Conservation (phyloP, 2,888 invertebrate genomes). For the Alviniconcha strummeri region DNA sequence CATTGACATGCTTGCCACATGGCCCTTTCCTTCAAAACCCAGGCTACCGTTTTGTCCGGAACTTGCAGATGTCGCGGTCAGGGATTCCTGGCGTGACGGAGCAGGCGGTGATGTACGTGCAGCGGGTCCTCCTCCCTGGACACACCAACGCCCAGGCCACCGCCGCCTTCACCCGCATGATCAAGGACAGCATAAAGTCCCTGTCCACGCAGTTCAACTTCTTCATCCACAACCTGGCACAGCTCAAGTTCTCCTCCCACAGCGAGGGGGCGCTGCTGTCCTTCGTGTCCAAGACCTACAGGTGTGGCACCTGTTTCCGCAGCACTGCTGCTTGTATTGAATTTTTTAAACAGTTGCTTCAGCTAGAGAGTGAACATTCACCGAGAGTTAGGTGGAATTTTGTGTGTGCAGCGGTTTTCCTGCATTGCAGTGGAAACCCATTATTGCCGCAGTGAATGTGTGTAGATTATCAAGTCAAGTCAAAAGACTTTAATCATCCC, state of each 20-base stretch:
- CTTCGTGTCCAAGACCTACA: constrained; percentile 94
- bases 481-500: no score
- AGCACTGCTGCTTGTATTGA: no score
- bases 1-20: no score
- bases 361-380: no score
- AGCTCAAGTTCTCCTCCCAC: constrained; percentile 91
- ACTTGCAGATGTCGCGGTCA: constrained; percentile 89
- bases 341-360: no score
- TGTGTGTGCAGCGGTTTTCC: no score
- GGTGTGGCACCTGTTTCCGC: constrained; percentile 76
- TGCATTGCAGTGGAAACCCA: no score
- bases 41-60: not conserved
- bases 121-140: constrained; percentile 84
- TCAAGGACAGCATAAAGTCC: constrained; percentile 93
- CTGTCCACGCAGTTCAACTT: constrained; percentile 98
- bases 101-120: constrained; percentile 93
- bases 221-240: constrained; percentile 97
- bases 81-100: constrained; percentile 93
- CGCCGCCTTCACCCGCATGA: constrained; percentile 94
- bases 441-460: no score
- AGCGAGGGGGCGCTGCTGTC: constrained; percentile 81
- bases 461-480: no score
- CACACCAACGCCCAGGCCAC: constrained; percentile 96
- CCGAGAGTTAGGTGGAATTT: no score
- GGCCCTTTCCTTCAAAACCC: no score